phyloP scores from a whole-genome alignment of 92 coral and sea anemone species.

The Porites lobata region DNA sequence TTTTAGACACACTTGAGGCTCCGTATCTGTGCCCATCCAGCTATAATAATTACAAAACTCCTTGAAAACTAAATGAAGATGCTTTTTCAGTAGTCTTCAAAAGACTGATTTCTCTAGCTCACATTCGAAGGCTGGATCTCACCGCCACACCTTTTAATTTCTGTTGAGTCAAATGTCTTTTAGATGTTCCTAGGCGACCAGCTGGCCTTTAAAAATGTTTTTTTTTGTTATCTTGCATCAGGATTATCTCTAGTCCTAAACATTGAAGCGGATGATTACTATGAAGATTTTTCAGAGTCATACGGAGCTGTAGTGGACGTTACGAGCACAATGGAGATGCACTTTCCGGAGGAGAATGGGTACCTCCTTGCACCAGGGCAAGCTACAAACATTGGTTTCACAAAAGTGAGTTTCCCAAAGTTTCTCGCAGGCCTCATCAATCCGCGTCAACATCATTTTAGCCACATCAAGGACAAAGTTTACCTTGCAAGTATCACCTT shows the following conservation, averaged over 20 bases:
- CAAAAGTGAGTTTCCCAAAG: not conserved
- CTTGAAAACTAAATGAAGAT: too few relatives aligned
- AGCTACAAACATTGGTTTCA: slow-evolving; percentile 28
- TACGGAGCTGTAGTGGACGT: slow-evolving; percentile 12
- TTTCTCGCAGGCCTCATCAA: not conserved
- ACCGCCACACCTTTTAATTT: too few relatives aligned
- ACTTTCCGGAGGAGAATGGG: slow-evolving; percentile 35
- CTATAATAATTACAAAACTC: too few relatives aligned
- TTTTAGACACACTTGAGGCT: too few relatives aligned
- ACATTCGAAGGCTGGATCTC: too few relatives aligned
- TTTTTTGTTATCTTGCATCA: not conserved
- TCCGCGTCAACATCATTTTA: too few relatives aligned
- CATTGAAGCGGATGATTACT: slow-evolving; percentile 30
- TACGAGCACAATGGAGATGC: not conserved
- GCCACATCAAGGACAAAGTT: too few relatives aligned
- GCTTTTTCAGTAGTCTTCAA: too few relatives aligned
- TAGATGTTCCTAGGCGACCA: not conserved
- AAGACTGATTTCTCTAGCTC: too few relatives aligned
- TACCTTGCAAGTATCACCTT: too few relatives aligned
- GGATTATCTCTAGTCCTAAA: slow-evolving; percentile 21
- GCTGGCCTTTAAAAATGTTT: not conserved
- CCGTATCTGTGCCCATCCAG: too few relatives aligned
- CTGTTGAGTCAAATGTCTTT: too few relatives aligned
- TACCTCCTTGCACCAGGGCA: slow-evolving; percentile 24
- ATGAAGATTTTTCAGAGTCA: slow-evolving; percentile 16